Evolutionary conservation across 2,113 vertebrate species (phyloP), one percentile per base, ranked within the genome.

Genomic region (Campylomormyrus tamandua): DNA sequence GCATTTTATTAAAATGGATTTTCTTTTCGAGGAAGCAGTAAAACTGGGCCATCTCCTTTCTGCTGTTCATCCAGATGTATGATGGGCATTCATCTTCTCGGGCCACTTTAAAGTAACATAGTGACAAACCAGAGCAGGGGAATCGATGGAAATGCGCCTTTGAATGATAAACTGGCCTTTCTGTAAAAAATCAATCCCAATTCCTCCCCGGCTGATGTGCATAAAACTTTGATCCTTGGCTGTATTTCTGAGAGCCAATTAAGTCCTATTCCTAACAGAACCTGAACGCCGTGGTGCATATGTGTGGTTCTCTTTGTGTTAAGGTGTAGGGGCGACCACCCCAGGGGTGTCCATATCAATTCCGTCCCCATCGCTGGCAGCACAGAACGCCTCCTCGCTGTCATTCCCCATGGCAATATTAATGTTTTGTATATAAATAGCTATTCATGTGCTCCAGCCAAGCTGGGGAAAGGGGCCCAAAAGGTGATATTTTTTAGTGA

Each of bases 101-200:
- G 93, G 92, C 92, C 91, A 91, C 94, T 95, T 92, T 94, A 93
- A 95, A 94, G 91, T 92, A 92, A 94, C 93, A 94, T 95, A 95
- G 95, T 96, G 95, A 95, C 95, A 95, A 96, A 96, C 93, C 91
- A 94, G 95, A 95, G 95, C 92, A 92, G 66, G 83, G n/a, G 90
- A 89, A 95, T 96, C 94, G 92, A 96, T 96, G 91, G 89, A 91
- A 91, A 92, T 93, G 95, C 95, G 95, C 95, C 93, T 89, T 91
- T 92, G 94, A 95, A 95, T 96, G 95, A 96, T 95, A 94, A 96
- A 96, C 94, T 95, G 96, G 94, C 95, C 95, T 94, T 95, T 95
- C 92, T 90, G 91, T 92, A 88, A 89, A 92, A 95, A 96, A 96
- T 96, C 95, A 93, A 96, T 96, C 93, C 24, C 87, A 89, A 88